Evolutionary conservation across 2,888 invertebrate species (phyloP).

Genomic region (Oscheius sp.): DNA sequence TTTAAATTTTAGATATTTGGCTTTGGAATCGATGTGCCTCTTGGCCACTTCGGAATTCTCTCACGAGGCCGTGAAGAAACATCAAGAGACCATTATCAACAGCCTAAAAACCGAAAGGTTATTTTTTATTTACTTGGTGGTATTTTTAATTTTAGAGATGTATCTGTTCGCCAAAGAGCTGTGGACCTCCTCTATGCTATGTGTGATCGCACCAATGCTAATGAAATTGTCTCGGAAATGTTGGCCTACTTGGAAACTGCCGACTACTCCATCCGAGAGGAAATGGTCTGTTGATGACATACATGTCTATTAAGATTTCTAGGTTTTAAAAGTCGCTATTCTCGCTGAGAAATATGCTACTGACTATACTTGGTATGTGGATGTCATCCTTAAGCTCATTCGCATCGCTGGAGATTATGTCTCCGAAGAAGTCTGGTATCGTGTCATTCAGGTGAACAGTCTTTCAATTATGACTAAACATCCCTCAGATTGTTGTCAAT

Average conservation of each 20-base stretch:
- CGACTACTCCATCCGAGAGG: constrained; percentile 98
- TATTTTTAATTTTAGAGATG: constrained; percentile 39
- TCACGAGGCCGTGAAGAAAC: constrained; percentile 99
- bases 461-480: not conserved
- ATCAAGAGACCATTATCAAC: constrained; percentile 97
- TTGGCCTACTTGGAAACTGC: constrained; percentile 97
- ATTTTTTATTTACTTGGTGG: not conserved
- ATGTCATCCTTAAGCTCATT: constrained; percentile 96
- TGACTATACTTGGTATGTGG: constrained; percentile 93
- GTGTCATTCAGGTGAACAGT: constrained; percentile 79
- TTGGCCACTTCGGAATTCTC: constrained; percentile 98
- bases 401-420: constrained; percentile 99
- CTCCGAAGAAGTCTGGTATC: constrained; percentile 98
- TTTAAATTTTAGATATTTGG: constrained; percentile 78
- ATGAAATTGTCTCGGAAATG: constrained; percentile 99
- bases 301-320: not conserved
- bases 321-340: constrained; percentile 95
- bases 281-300: constrained; percentile 81
- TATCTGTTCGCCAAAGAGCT: constrained; percentile 87
- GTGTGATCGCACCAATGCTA: constrained; percentile 99
- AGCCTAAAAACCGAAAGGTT: constrained; percentile 82
- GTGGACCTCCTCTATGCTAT: constrained; percentile 98
- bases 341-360: constrained; percentile 98
- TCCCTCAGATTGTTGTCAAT: constrained; percentile 91
- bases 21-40: constrained; percentile 98